Conservation (phyloP, 2,888 invertebrate species). For the Eupithecia dodoneata region DNA sequence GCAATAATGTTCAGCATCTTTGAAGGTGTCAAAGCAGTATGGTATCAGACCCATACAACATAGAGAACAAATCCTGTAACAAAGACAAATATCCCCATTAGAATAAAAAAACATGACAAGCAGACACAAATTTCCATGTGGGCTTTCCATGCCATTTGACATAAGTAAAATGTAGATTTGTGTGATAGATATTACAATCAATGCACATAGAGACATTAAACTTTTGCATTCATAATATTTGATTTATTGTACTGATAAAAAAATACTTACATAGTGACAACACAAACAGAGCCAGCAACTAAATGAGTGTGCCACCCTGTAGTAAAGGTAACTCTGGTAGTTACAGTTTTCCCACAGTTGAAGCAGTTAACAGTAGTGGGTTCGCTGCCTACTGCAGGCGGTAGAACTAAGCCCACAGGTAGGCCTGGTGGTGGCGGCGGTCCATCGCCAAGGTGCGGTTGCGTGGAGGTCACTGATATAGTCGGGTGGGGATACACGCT, state of each 20-base stretch:
- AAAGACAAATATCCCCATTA: constrained; percentile 2
- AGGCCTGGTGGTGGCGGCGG: constrained; percentile 59
- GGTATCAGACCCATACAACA: constrained; percentile 79
- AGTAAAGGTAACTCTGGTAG: constrained; percentile 77
- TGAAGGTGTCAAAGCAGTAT: constrained; percentile 80
- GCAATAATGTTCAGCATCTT: constrained; percentile 80
- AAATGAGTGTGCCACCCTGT: constrained; percentile 81
- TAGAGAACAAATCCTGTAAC: constrained; percentile 75
- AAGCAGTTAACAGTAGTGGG: constrained; percentile 77
- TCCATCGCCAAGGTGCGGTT: constrained; percentile 60
- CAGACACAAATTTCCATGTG: background rate
- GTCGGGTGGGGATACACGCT: constrained; percentile 69
- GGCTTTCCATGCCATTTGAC: background rate
- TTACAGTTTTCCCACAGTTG: constrained; percentile 76
- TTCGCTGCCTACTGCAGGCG: constrained; percentile 74
- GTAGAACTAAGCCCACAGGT: constrained; percentile 70
- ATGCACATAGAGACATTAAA: background rate
- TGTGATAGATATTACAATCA: background rate
- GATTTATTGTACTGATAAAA: background rate
- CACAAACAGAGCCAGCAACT: constrained; percentile 77
- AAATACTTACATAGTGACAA: constrained; percentile 75
- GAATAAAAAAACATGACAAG: background rate
- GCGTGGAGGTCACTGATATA: constrained; percentile 59
- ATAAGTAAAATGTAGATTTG: background rate
- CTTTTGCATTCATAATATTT: background rate